Percentiles rank a stretch among this genome's conserved stretches.
phyloP scores from a whole-genome alignment of 2,888 invertebrate species.

The Ectemnius continuus region DNA sequence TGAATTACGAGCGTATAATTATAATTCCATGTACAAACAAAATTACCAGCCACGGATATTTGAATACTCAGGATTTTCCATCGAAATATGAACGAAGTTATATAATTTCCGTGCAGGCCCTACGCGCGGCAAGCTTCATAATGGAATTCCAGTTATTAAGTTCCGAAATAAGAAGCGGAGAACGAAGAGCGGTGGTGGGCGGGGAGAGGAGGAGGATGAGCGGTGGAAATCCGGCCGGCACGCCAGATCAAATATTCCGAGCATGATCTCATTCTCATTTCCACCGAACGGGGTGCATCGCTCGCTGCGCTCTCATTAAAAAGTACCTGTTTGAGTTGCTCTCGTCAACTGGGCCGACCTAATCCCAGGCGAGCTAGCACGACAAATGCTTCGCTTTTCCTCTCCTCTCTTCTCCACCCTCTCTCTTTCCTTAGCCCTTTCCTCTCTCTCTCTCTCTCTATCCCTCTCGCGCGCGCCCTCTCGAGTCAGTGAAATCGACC shows the following conservation, averaged over 20 bases:
- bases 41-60: too few relatives aligned
- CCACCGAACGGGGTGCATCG: constrained; percentile 36
- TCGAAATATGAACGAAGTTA: too few relatives aligned
- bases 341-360: constrained; percentile 44
- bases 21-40: too few relatives aligned
- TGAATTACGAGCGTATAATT: too few relatives aligned
- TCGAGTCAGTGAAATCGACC: too few relatives aligned
- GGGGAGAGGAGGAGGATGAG: neutral
- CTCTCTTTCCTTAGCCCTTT: too few relatives aligned
- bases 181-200: neutral
- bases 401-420: too few relatives aligned
- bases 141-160: constrained; percentile 1
- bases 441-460: too few relatives aligned
- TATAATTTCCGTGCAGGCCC: too few relatives aligned
- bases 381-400: constrained; percentile 28
- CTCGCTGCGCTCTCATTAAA: constrained; percentile 48
- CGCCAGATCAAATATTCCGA: constrained; percentile 40
- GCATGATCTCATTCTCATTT: constrained; percentile 45
- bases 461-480: too few relatives aligned
- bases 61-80: too few relatives aligned
- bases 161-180: neutral
- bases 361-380: constrained; percentile 45
- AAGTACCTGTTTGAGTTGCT: constrained; percentile 56
- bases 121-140: neutral
- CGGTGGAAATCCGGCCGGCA: too few relatives aligned